These are phyloP conservation scores for Cremastobaeus sp. DNA, from an alignment of 2,888 invertebrate species.

Conservation along the genomic window DNA sequence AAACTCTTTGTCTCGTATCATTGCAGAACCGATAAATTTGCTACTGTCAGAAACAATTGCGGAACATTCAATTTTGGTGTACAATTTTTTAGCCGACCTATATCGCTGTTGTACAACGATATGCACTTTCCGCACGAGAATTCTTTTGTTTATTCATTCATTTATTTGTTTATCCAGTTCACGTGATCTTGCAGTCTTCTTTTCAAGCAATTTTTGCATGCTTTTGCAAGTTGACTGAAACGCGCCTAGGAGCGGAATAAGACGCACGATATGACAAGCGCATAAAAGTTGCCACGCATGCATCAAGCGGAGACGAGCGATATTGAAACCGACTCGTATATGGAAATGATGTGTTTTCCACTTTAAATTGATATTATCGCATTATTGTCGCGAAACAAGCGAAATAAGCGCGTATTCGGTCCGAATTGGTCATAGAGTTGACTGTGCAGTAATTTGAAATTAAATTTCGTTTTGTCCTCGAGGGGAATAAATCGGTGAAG, in stretches of 20 bases:
- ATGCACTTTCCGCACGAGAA: not conserved
- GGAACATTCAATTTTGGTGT: not conserved
- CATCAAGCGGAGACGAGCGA: conserved; percentile 23
- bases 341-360: conserved; percentile 43
- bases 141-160: not conserved
- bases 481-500: no score
- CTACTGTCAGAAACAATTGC: conserved; percentile 18
- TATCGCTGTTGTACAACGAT: not conserved
- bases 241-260: conserved; percentile 15
- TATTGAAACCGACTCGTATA: conserved; percentile 39
- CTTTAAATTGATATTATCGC: conserved; percentile 40
- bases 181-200: conserved; percentile 9
- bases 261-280: conserved; percentile 35
- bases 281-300: conserved; percentile 38
- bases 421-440: no score
- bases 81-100: not conserved
- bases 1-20: conserved; percentile 7
- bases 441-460: no score
- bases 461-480: no score
- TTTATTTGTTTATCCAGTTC: conserved; percentile 8
- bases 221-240: conserved; percentile 13
- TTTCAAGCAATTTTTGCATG: conserved; percentile 27
- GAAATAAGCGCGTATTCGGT: no score
- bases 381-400: no score
- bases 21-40: not conserved